phyloP scores from a whole-genome alignment of 2,113 vertebrate species.

The Larimichthys crocea region DNA sequence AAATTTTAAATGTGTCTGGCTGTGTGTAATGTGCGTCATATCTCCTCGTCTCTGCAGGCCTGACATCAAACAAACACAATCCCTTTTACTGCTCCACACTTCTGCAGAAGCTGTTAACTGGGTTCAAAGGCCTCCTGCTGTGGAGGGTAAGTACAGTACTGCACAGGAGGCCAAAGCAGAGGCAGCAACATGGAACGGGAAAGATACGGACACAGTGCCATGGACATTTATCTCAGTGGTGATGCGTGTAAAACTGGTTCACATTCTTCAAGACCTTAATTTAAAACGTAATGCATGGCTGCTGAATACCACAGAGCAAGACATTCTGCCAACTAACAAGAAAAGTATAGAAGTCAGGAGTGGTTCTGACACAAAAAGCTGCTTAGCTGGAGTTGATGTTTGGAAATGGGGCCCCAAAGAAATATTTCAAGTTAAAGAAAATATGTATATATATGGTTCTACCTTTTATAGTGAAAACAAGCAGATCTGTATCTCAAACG shows the following conservation, averaged over 20 bases:
- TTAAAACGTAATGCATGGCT: background rate
- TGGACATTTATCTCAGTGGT: background rate
- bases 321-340: no score
- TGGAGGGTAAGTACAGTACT: slow-evolving; percentile 9
- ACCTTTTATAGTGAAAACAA: no score
- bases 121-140: slow-evolving; percentile 42
- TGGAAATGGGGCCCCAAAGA: no score
- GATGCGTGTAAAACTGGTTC: background rate
- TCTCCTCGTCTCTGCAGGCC: slow-evolving; percentile 14
- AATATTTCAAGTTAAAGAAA: no score
- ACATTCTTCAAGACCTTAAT: background rate
- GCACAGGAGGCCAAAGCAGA: slow-evolving; percentile 20
- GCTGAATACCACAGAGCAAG: no score
- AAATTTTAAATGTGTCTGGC: no score
- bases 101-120: slow-evolving; percentile 25
- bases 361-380: no score
- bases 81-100: slow-evolving; percentile 10
- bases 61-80: slow-evolving; percentile 42
- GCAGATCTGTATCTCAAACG: no score
- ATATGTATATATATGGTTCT: no score
- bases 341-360: no score
- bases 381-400: no score
- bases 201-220: background rate
- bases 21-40: background rate
- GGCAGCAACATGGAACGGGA: background rate